These are phyloP conservation scores for Tenrec ecaudatus DNA, from an alignment of 2,113 vertebrate species.

Conservation along the genomic window DNA sequence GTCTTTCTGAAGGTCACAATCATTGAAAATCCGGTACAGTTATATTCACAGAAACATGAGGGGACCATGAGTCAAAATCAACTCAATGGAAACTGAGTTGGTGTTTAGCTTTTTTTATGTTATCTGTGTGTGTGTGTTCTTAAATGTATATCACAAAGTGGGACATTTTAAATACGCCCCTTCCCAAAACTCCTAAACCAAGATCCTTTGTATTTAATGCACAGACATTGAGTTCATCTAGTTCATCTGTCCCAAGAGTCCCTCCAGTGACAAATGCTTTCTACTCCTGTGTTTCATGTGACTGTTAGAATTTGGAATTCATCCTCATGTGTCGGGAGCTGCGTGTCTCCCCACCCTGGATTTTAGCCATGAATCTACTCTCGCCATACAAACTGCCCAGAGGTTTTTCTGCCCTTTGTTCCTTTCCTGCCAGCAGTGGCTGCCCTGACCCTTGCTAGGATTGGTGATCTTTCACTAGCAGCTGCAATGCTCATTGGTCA, in stretches of 20 bases:
- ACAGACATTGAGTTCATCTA: neutral
- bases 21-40: too few relatives aligned
- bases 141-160: slow-evolving; percentile 30
- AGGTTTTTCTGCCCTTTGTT: too few relatives aligned
- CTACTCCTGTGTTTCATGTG: neutral
- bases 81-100: neutral
- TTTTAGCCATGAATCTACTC: too few relatives aligned
- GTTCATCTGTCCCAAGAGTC: neutral
- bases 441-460: too few relatives aligned
- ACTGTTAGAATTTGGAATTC: neutral
- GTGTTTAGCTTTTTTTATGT: neutral
- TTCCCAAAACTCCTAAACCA: slow-evolving; percentile 8
- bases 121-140: neutral
- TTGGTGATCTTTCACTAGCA: too few relatives aligned
- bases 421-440: too few relatives aligned
- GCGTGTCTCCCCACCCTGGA: too few relatives aligned
- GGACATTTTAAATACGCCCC: slow-evolving; percentile 7
- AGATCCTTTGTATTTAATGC: slow-evolving; percentile 27
- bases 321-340: too few relatives aligned
- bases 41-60: too few relatives aligned
- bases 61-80: neutral
- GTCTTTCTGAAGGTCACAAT: too few relatives aligned
- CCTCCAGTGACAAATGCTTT: neutral
- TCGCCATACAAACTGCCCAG: too few relatives aligned
- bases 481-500: too few relatives aligned